Conservation (phyloP, 2,797 vertebrate species). For the Eutrigla gurnardus region DNA sequence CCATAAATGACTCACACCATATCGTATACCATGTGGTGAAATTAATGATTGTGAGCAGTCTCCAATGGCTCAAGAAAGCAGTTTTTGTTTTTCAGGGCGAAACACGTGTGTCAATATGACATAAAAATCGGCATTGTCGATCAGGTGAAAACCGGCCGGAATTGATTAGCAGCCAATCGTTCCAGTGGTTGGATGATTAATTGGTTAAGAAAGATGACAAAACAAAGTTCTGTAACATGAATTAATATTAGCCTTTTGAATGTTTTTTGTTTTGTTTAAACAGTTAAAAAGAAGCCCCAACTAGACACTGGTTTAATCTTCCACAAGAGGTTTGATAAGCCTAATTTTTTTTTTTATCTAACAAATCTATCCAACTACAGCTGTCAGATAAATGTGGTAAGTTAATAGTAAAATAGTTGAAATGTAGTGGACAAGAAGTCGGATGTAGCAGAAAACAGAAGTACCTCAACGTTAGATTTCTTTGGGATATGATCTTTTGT, state of each 20-base stretch:
- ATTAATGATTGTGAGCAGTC: conserved; percentile 32
- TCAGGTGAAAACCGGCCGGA: too few species aligned
- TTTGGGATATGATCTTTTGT: neutral
- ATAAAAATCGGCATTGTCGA: too few species aligned
- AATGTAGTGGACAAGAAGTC: neutral
- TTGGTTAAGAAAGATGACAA: neutral
- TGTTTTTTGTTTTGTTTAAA: neutral
- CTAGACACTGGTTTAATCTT: neutral
- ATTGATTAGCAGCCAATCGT: neutral
- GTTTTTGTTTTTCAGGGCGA: neutral
- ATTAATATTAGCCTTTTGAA: neutral
- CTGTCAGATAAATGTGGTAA: neutral
- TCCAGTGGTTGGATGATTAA: neutral
- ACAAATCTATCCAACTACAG: neutral
- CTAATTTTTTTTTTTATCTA: neutral
- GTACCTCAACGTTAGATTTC: neutral
- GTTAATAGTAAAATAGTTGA: neutral
- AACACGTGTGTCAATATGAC: too few species aligned
- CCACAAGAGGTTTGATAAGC: neutral
- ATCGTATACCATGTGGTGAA: conserved; percentile 4
- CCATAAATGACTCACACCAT: conserved; percentile 12
- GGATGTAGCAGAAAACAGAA: neutral
- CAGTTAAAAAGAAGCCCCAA: neutral
- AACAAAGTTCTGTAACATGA: neutral
- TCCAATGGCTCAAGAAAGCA: conserved; percentile 16